Conservation (phyloP, 1,140 invertebrate genomes). For the Macrobrachium rosenbergii region DNA sequence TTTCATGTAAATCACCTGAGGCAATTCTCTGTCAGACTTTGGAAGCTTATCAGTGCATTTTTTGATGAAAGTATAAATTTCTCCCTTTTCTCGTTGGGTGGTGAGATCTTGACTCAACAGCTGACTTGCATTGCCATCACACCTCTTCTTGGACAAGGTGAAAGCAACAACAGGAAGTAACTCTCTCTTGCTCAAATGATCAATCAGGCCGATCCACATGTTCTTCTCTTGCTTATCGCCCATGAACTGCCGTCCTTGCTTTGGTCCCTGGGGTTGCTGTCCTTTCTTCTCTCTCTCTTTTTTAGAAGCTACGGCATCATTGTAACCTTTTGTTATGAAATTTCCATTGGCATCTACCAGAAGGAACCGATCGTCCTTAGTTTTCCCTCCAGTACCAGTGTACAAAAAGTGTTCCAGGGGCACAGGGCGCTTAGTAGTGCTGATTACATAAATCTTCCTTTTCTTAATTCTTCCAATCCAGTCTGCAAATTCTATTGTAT, state of each 20-base stretch:
- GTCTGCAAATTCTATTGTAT: conserved; percentile 95
- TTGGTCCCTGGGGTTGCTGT: conserved; percentile 74
- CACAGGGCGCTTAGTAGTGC: conserved; percentile 92
- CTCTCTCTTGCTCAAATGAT: conserved; percentile 82
- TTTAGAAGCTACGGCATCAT: conserved; percentile 80
- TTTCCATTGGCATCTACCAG: conserved; percentile 84
- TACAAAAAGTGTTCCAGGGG: conserved; percentile 79
- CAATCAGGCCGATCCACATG: conserved; percentile 87
- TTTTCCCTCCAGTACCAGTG: conserved; percentile 79
- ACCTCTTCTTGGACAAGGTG: conserved; percentile 91
- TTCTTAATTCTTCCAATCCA: conserved; percentile 89
- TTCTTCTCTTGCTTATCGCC: conserved; percentile 80
- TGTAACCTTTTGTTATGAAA: conserved; percentile 78
- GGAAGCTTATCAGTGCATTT: conserved; percentile 87
- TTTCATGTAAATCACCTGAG: conserved; percentile 85
- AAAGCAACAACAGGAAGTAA: conserved; percentile 95
- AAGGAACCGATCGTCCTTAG: conserved; percentile 84
- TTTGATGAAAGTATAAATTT: conserved; percentile 87
- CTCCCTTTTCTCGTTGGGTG: conserved; percentile 83
- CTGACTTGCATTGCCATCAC: conserved; percentile 83
- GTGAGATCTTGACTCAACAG: conserved; percentile 85
- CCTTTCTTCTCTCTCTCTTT: conserved; percentile 75
- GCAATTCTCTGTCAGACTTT: conserved; percentile 86
- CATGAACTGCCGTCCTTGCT: conserved; percentile 67
- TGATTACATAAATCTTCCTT: conserved; percentile 95